A percentile compares a stretch with the other conserved stretches of the same genome.
Evolutionary conservation across 2,113 vertebrate genomes (phyloP).

Genomic region (Myotis brandtii): DNA sequence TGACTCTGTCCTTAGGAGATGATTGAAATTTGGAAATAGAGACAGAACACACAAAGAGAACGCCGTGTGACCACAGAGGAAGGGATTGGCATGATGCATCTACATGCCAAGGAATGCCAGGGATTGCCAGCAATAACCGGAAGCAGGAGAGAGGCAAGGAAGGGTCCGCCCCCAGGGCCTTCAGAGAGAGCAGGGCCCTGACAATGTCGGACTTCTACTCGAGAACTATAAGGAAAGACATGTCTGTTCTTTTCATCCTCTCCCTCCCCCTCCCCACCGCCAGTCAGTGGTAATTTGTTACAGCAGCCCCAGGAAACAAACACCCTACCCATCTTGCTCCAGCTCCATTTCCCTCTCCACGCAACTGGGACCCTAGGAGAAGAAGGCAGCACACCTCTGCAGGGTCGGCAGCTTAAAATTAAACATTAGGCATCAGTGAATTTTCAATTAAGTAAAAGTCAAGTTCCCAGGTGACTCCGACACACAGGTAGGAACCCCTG

Average conservation of each 20-base stretch:
- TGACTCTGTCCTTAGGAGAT: neutral
- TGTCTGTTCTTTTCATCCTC: neutral
- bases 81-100: neutral
- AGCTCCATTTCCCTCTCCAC: neutral
- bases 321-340: neutral
- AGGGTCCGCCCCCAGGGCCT: too few relatives aligned
- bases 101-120: neutral
- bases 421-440: conserved; percentile 22
- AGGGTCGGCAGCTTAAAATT: conserved; percentile 38
- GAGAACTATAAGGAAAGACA: neutral
- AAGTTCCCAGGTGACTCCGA: neutral
- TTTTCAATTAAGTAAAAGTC: conserved; percentile 23
- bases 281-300: neutral
- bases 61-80: rapidly evolving
- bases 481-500: neutral
- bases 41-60: neutral
- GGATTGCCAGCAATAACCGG: neutral
- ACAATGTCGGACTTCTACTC: neutral
- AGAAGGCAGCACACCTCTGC: neutral
- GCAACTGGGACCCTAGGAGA: neutral
- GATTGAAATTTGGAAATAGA: neutral
- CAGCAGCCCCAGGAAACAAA: neutral
- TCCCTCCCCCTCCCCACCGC: too few relatives aligned
- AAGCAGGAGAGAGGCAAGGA: neutral
- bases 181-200: neutral